phyloP scores from a whole-genome alignment of 2,113 vertebrate genomes.

The Callopanchax toddi region DNA sequence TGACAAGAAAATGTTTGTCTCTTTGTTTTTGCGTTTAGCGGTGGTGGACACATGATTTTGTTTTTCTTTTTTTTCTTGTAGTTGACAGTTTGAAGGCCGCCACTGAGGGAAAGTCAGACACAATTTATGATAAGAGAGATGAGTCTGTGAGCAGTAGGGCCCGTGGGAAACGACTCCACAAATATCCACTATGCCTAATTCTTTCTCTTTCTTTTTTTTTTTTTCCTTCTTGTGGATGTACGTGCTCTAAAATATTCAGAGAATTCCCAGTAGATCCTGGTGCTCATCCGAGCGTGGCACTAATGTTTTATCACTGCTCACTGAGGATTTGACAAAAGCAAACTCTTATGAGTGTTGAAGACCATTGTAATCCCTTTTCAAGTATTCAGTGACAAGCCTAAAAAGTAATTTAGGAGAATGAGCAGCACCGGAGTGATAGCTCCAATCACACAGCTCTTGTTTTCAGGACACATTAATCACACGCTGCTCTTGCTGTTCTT shows the following conservation, averaged over 20 bases:
- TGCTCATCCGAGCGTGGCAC: constrained; percentile 60
- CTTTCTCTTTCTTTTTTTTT: constrained; percentile 5
- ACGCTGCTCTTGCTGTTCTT: constrained; percentile 4
- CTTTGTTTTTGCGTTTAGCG: constrained; percentile 43
- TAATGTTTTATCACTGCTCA: constrained; percentile 68
- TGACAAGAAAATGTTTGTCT: constrained; percentile 33
- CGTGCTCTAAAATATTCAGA: constrained; percentile 63
- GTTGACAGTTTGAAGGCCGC: constrained; percentile 62
- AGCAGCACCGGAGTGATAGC: constrained; percentile 46
- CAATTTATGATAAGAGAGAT: constrained; percentile 72
- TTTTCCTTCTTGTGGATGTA: constrained; percentile 34
- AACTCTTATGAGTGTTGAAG: constrained; percentile 69
- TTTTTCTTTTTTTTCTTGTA: constrained; percentile 28
- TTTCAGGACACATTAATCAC: constrained; percentile 50
- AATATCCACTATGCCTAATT: constrained; percentile 66
- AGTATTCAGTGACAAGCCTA: constrained; percentile 61
- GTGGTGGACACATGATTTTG: constrained; percentile 61
- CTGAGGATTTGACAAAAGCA: constrained; percentile 71
- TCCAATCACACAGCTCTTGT: constrained; percentile 47
- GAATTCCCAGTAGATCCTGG: constrained; percentile 64
- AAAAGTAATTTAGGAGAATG: constrained; percentile 65
- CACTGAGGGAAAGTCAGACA: constrained; percentile 61
- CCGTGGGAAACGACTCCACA: constrained; percentile 72
- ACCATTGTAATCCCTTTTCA: constrained; percentile 68
- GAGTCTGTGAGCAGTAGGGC: constrained; percentile 52